Evolutionary conservation across 2,113 vertebrate genomes (phyloP).

Genomic region (Cyanoliseus patagonus): DNA sequence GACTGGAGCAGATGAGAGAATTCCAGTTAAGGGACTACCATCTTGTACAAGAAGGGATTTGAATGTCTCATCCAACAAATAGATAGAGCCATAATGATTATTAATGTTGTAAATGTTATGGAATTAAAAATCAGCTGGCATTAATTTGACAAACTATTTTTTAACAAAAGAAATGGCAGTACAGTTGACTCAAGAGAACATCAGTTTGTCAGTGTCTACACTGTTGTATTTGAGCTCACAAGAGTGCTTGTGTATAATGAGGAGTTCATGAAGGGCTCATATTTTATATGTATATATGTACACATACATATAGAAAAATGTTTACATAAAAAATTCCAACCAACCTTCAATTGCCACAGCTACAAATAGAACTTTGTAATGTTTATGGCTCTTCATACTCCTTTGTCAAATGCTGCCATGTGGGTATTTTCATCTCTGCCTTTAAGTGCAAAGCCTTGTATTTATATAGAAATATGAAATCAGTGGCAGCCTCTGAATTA

Average conservation of each 20-base stretch:
- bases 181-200: neutral
- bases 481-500: neutral
- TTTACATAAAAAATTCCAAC: neutral
- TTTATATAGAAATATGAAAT: constrained; percentile 1
- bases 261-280: neutral
- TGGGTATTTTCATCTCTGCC: neutral
- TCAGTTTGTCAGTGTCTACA: neutral
- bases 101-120: neutral
- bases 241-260: neutral
- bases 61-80: neutral
- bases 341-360: neutral
- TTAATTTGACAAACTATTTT: neutral
- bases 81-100: neutral
- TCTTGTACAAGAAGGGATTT: neutral
- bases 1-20: neutral
- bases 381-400: neutral
- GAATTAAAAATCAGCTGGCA: neutral
- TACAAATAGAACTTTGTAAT: neutral
- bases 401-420: neutral
- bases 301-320: neutral
- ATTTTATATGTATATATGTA: neutral
- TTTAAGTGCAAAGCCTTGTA: neutral
- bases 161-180: neutral
- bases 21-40: neutral
- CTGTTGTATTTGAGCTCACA: neutral